Evolutionary conservation across 2,113 vertebrate species (phyloP).

Genomic region (Paramisgurnus dabryanus): DNA sequence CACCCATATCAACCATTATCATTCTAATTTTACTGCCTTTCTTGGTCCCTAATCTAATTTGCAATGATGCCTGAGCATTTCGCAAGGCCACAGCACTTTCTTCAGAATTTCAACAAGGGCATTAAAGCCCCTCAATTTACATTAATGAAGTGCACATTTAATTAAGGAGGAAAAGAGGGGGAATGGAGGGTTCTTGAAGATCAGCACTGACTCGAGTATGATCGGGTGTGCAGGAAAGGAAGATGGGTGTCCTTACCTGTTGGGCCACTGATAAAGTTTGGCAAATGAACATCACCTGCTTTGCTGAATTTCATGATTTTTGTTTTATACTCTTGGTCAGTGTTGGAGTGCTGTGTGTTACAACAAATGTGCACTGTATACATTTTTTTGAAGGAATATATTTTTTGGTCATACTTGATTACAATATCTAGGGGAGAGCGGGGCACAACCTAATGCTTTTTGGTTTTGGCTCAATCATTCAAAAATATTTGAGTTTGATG

Average conservation of each 20-base stretch:
- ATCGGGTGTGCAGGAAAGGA: conserved; percentile 66
- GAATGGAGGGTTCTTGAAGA: conserved; percentile 85
- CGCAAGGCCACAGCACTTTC: conserved; percentile 94
- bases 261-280: neutral
- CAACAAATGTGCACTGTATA: no score
- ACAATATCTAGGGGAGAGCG: no score
- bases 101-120: conserved; percentile 99
- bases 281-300: neutral
- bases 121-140: conserved; percentile 99
- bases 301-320: conserved; percentile 18
- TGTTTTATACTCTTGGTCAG: neutral
- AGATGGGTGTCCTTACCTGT: conserved; percentile 23
- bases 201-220: conserved; percentile 74
- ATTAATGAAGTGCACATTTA: conserved; percentile 99
- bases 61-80: conserved; percentile 98
- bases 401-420: no score
- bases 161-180: conserved; percentile 86
- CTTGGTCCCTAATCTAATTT: conserved; percentile 99
- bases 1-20: conserved; percentile 99
- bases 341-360: no score
- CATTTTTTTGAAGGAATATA: no score
- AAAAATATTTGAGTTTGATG: no score
- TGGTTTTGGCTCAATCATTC: no score
- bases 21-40: conserved; percentile 99
- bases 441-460: no score